Percentiles rank a stretch among this genome's conserved stretches.
Conservation (phyloP, 1,140 invertebrate genomes). For the Habropoda laboriosa region DNA sequence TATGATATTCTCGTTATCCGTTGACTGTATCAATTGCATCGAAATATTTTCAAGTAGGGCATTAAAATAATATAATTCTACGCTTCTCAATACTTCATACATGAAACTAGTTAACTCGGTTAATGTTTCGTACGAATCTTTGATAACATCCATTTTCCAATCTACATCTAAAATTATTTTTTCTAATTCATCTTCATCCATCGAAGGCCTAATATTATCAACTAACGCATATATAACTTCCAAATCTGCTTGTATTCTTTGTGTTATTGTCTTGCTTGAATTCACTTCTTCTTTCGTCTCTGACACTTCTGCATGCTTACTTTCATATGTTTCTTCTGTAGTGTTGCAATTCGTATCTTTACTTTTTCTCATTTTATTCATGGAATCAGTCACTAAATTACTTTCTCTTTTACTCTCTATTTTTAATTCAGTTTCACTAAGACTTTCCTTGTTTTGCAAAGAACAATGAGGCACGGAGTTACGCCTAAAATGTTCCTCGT, state of each 20-base stretch:
- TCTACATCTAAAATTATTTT: conserved; percentile 64
- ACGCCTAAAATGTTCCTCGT: conserved; percentile 14
- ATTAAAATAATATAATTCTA: conserved; percentile 73
- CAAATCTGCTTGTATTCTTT: conserved; percentile 68
- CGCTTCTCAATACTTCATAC: conserved; percentile 71
- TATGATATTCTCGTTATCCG: conserved; percentile 56
- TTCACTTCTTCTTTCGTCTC: background rate
- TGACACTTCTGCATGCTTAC: background rate
- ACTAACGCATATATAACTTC: conserved; percentile 67
- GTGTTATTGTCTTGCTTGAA: conserved; percentile 52
- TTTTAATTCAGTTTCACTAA: background rate
- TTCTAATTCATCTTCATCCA: conserved; percentile 65
- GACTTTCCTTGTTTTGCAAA: background rate
- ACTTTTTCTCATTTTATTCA: background rate
- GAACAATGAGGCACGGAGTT: background rate
- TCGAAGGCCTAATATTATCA: conserved; percentile 62
- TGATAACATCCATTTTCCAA: conserved; percentile 67
- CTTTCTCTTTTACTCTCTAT: background rate
- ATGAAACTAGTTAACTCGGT: conserved; percentile 67
- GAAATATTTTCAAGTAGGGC: conserved; percentile 70
- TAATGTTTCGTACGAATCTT: conserved; percentile 65
- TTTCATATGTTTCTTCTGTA: background rate
- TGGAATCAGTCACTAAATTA: too few species aligned
- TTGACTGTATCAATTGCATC: conserved; percentile 58
- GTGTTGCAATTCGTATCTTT: conserved; percentile 25